Base-by-base conservation (phyloP, 2,113 vertebrate genomes). In the Pelobates fuscus region DNA sequence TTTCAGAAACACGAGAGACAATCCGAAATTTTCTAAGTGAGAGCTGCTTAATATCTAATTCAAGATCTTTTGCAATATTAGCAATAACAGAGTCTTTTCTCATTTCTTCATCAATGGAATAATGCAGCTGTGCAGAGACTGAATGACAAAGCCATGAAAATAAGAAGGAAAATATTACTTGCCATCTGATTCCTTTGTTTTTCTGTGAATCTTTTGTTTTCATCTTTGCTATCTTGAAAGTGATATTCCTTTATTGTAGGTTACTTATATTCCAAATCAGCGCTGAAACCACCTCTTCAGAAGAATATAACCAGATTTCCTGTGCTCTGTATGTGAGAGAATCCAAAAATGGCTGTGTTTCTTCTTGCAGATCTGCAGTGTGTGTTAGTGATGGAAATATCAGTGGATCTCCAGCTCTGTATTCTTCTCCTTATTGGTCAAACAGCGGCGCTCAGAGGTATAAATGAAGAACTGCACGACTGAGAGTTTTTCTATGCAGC, bases 31-130 rank as follows among this genome's bases (percentile, higher is more conserved):
- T 88, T 29, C 91, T 89, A 83, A 54, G 86, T 0, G 79, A 78
- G 3, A 96, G 80, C 79, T 92, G 87, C 75, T 79, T 84, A 3
- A 87, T 71, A 78, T 63, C 70, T 71, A 94, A 26, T 0, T 89
- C 89, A 72, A 96, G 70, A 62, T 93, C 88, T n/a, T 79, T 81
- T 63, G 82, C 54, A 70, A 94, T 71, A 75, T 94, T 84, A 64
- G 21, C 54, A 43, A 70, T 44, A 70, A 12, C 30, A 26, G 37
- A 44, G 14, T 81, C 86, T 23, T 49, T 79, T 26, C 72, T 77
- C 77, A 75, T 75, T 81, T 91, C 88, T 78, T 90, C 88, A 0
- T 78, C 80, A 75, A 89, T 78, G 10, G 84, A 82, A 75, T 88
- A 89, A 2, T 27, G 41, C 29, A 81, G 43, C 68, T 78, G 80